Conservation (phyloP, 2,113 vertebrate genomes). For the Perognathus longimembris region DNA sequence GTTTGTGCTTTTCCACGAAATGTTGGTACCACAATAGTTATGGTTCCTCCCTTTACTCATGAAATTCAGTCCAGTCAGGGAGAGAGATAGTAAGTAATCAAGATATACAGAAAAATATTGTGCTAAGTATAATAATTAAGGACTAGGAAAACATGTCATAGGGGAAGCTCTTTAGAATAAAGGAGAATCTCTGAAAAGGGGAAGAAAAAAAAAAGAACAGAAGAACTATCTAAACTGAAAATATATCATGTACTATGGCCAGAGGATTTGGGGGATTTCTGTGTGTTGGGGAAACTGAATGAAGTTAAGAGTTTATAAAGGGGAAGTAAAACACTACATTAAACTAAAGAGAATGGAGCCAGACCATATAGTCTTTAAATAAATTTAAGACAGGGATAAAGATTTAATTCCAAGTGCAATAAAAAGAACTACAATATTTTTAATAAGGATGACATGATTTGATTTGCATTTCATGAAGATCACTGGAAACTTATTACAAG, state of each 20-base stretch:
- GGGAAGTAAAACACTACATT: background rate
- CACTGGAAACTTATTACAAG: background rate
- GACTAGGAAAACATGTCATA: background rate
- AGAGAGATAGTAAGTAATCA: background rate
- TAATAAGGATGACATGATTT: constrained; percentile 27
- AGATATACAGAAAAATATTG: constrained; percentile 18
- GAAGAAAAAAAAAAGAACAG: background rate
- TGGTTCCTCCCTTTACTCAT: background rate
- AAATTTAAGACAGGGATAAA: background rate
- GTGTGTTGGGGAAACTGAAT: background rate
- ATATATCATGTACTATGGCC: background rate
- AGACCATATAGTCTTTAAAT: background rate
- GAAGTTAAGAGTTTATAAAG: background rate
- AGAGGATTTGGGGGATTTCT: background rate
- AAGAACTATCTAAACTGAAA: constrained; percentile 10
- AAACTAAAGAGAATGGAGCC: background rate
- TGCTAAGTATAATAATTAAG: background rate
- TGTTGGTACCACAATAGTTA: background rate
- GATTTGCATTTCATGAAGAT: constrained; percentile 29
- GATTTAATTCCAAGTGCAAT: constrained; percentile 10
- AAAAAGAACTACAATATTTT: background rate
- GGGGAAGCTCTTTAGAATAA: background rate
- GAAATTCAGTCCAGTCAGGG: background rate
- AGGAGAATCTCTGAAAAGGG: constrained; percentile 6
- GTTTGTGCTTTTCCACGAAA: background rate